phyloP scores from a whole-genome alignment of 2,113 vertebrate genomes.

The Myrmophylax atrothorax region DNA sequence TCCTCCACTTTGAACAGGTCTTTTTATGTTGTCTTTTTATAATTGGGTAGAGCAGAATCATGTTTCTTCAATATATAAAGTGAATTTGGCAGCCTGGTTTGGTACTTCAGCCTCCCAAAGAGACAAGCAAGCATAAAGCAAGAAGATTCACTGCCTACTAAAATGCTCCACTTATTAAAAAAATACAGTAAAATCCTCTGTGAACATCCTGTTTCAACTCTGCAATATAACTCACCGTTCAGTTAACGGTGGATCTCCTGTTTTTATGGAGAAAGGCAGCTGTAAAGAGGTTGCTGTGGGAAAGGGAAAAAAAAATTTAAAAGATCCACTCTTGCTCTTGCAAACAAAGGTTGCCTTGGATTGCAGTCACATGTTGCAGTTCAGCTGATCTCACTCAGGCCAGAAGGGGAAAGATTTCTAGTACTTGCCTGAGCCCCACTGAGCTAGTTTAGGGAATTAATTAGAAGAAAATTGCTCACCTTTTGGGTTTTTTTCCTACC shows the following conservation, averaged over 20 bases:
- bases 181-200: neutral
- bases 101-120: neutral
- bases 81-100: neutral
- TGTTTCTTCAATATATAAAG: constrained; percentile 23
- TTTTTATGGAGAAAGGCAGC: constrained; percentile 45
- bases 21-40: constrained; percentile 26
- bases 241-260: constrained; percentile 14
- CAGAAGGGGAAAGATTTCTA: constrained; percentile 35
- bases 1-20: neutral
- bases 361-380: constrained; percentile 50
- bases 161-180: neutral
- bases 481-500: neutral
- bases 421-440: constrained; percentile 39
- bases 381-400: constrained; percentile 34
- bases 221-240: neutral
- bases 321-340: constrained; percentile 36
- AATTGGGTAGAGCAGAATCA: neutral
- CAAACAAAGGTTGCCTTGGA: constrained; percentile 66
- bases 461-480: neutral
- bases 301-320: constrained; percentile 7
- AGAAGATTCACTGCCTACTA: constrained; percentile 5
- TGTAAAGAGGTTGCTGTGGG: constrained; percentile 31
- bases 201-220: constrained; percentile 1
- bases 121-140: constrained; percentile 8
- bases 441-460: constrained; percentile 54